A percentile compares a stretch with the other conserved stretches of the same genome.
phyloP scores from a whole-genome alignment of 2,113 vertebrate species.

The Chunga burmeisteri region DNA sequence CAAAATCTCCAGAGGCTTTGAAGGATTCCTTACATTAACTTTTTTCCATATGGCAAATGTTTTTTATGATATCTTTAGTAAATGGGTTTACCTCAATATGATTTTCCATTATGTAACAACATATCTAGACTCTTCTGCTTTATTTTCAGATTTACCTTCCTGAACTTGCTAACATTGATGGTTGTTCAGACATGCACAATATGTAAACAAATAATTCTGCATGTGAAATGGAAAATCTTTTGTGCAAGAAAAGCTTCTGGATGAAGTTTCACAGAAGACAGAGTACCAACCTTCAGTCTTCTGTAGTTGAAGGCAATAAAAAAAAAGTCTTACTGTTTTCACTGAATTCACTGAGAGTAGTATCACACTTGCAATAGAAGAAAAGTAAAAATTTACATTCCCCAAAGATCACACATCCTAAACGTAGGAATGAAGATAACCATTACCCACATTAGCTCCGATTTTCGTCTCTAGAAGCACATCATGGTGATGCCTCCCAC shows the following conservation, averaged over 20 bases:
- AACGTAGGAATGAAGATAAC: background rate
- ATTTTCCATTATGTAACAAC: background rate
- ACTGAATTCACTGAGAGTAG: background rate
- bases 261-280: background rate
- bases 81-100: background rate
- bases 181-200: background rate
- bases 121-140: background rate
- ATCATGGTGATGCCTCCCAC: background rate
- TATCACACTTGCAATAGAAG: background rate
- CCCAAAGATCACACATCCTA: background rate
- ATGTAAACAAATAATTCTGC: background rate
- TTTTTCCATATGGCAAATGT: background rate
- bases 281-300: background rate
- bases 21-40: background rate
- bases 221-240: background rate
- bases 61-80: background rate
- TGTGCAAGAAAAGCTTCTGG: background rate
- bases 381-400: background rate
- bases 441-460: background rate
- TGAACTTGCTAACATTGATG: background rate
- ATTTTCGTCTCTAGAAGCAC: background rate
- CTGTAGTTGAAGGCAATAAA: background rate
- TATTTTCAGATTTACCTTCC: background rate
- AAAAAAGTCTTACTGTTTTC: background rate
- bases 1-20: background rate